Conservation (phyloP, 2,888 invertebrate species). For the Alloscopus bannaensis region DNA sequence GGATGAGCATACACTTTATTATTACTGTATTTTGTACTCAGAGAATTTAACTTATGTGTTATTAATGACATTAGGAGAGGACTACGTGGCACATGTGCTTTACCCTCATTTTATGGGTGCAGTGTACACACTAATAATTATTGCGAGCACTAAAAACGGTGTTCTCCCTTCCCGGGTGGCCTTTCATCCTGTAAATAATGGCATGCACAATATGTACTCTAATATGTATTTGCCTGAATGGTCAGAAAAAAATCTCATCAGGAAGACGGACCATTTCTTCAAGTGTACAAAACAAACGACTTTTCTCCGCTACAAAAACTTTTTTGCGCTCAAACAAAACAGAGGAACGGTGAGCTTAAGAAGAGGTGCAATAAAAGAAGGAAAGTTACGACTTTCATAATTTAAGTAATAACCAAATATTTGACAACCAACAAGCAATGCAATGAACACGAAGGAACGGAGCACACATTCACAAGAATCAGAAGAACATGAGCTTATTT, state of each 20-base stretch:
- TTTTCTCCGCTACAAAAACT: constrained; percentile 11
- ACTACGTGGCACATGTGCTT: not conserved
- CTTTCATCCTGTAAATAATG: constrained; percentile 39
- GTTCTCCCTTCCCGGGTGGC: constrained; percentile 55
- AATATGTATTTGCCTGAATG: no score
- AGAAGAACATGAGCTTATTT: constrained; percentile 43
- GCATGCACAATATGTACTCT: not conserved
- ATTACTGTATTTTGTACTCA: no score
- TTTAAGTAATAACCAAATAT: constrained; percentile 58
- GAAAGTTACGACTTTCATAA: constrained; percentile 58
- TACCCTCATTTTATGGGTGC: constrained; percentile 12
- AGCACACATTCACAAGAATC: not conserved
- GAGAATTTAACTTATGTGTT: no score
- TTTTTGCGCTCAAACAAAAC: constrained; percentile 8
- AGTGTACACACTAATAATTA: constrained; percentile 44
- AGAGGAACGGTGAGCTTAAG: constrained; percentile 10
- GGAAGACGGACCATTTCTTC: not conserved
- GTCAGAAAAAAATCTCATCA: constrained; percentile 8
- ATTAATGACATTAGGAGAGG: no score
- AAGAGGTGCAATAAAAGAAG: constrained; percentile 37
- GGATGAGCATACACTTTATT: constrained; percentile 4
- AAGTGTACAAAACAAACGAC: constrained; percentile 18
- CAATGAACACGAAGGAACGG: not conserved
- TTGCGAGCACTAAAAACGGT: constrained; percentile 32
- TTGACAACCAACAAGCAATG: constrained; percentile 51